phyloP scores from a whole-genome alignment of 2,797 vertebrate genomes.

The Scarus forsteni region DNA sequence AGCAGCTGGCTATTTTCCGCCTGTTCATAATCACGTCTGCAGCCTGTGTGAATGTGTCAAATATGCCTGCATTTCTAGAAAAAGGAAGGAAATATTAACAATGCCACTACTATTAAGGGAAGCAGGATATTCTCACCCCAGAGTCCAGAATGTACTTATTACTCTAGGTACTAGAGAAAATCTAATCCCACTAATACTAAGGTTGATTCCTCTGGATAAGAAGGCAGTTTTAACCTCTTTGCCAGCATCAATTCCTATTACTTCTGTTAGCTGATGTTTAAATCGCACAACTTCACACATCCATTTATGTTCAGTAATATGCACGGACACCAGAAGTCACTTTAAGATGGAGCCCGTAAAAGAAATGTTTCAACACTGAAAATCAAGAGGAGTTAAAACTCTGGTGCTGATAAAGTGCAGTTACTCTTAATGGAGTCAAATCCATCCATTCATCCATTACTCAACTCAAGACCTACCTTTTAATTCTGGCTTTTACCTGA shows the following conservation, averaged over 20 bases:
- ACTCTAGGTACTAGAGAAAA: slow-evolving; percentile 1
- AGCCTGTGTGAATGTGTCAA: slow-evolving; percentile 34
- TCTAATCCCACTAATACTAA: slow-evolving; percentile 13
- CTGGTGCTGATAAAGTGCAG: too few relatives aligned
- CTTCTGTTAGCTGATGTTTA: slow-evolving; percentile 38
- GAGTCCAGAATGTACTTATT: slow-evolving; percentile 3
- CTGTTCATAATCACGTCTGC: slow-evolving; percentile 31
- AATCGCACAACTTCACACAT: slow-evolving; percentile 44
- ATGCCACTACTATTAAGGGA: slow-evolving; percentile 11
- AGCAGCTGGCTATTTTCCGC: slow-evolving; percentile 34
- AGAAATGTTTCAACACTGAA: too few relatives aligned
- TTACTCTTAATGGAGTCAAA: too few relatives aligned
- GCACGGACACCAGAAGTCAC: too few relatives aligned
- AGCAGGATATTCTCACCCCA: slow-evolving; percentile 3
- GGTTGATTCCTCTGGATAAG: slow-evolving; percentile 35
- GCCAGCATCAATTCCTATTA: slow-evolving; percentile 40
- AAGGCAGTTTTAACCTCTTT: slow-evolving; percentile 18
- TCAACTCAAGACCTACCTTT: too few relatives aligned
- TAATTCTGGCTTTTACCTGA: too few relatives aligned
- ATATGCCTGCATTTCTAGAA: slow-evolving; percentile 7
- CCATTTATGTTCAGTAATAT: slow-evolving; percentile 46
- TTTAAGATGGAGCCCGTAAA: too few relatives aligned
- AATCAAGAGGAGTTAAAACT: too few relatives aligned
- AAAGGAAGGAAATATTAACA: slow-evolving; percentile 32
- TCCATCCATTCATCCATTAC: too few relatives aligned